These are phyloP conservation scores for Bellardia pandia DNA, from an alignment of 2,888 invertebrate genomes.

Conservation along the genomic window DNA sequence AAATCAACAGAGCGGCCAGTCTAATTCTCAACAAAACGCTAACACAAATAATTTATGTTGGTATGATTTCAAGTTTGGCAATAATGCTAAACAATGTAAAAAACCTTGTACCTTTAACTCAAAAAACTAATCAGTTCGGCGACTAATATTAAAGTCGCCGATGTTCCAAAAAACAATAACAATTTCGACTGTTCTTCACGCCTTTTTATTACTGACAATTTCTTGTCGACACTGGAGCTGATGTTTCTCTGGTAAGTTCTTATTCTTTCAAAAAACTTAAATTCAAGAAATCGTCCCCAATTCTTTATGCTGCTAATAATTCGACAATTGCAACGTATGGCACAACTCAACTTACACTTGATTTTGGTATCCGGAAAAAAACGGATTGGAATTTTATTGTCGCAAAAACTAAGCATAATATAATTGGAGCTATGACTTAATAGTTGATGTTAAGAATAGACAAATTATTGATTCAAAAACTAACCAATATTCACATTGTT, in stretches of 20 bases:
- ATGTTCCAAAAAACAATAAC: no score
- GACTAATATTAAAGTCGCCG: no score
- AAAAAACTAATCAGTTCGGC: no score
- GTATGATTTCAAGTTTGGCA: neutral
- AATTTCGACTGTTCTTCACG: neutral
- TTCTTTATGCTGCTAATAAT: neutral
- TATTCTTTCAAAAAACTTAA: neutral
- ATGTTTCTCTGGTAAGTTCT: conserved; percentile 24
- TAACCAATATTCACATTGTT: neutral
- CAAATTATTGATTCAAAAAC: neutral
- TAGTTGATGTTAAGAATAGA: neutral
- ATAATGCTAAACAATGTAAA: neutral
- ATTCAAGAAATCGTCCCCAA: neutral
- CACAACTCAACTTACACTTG: neutral
- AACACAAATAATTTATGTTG: neutral
- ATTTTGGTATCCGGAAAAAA: neutral
- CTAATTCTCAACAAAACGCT: neutral
- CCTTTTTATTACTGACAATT: conserved; percentile 4
- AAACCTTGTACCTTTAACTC: neutral
- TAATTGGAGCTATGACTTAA: neutral
- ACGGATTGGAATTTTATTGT: neutral
- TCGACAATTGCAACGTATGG: neutral
- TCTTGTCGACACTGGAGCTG: conserved; percentile 4
- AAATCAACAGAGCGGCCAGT: neutral
- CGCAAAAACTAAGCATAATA: neutral